Conservation (phyloP, 2,797 vertebrate genomes). For the Gorsachius magnificus region DNA sequence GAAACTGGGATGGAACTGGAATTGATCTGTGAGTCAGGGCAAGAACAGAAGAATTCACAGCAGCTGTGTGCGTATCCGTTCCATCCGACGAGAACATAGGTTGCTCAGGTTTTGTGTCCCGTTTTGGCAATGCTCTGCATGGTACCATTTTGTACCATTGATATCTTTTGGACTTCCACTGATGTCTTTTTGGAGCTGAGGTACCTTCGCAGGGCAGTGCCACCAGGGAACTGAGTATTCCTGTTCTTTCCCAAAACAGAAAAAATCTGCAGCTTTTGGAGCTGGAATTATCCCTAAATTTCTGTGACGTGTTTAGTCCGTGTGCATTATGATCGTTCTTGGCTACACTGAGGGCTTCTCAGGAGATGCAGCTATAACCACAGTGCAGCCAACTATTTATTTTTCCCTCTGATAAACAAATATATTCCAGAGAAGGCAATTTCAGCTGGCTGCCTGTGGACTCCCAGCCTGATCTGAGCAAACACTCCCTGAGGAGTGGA, state of each 20-base stretch:
- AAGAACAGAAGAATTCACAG: background rate
- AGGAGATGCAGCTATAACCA: background rate
- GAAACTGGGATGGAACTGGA: background rate
- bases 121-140: rapidly evolving
- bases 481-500: background rate
- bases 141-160: rapidly evolving
- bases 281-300: background rate
- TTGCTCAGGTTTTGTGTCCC: background rate
- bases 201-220: background rate
- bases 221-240: rapidly evolving
- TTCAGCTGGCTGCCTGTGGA: background rate
- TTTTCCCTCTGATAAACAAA: background rate
- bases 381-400: background rate
- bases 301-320: background rate
- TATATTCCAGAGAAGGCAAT: background rate
- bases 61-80: background rate
- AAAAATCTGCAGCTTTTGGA: background rate
- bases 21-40: background rate
- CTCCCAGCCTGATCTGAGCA: background rate
- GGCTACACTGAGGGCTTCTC: background rate
- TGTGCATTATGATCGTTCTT: background rate
- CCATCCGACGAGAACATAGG: rapidly evolving
- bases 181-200: background rate
- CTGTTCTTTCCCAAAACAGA: too few relatives aligned
- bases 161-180: rapidly evolving